Evolutionary conservation across 2,888 invertebrate genomes (phyloP), one percentile per base, ranked within the genome.

Genomic region (Stenoptilia bipunctidactyla): DNA sequence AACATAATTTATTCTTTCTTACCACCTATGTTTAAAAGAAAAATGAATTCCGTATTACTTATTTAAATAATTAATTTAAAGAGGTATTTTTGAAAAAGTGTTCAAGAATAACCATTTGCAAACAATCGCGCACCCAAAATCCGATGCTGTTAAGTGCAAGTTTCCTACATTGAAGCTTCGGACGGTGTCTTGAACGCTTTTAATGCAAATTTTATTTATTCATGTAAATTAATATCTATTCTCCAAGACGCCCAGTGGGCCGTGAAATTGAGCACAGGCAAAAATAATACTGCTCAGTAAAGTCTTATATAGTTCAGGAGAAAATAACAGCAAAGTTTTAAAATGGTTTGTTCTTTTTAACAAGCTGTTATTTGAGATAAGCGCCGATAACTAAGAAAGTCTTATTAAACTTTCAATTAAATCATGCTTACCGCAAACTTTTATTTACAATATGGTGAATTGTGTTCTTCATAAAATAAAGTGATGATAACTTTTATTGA

Each of bases 191-290:
- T 48, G 63, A 65, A 69, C 74, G 77, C 74, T 73, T 55, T 67
- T 74, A 76, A 82, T 82, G 82, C 77, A 80, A 83, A 83, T 83
- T 82, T 77, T 79, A 82, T 83, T 82, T 82, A 82, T 80, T 79
- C 79, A 83, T 83, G 83, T 80, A 83, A 82, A 82, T 83, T 82
- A 83, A 80, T 80, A 82, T 83, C 77, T 79, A 75, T 79, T 76
- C 76, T 66, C 61, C 61, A 60, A 67, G 74, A 74, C 70, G 63
- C 53, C 64, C 77, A 72, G 72, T 79, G 79, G 70, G 65, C 68
- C 77, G 74, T 66, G 72, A 82, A 82, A 83, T 83, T 79, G 82
- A 77, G 79, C 75, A 82, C 80, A 79, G 80, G 80, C 75, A 79
- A 80, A 80, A 83, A 80, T 80, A 83, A 79, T 76, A 71, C 60